Percentiles rank a stretch among this genome's conserved stretches.
These are phyloP conservation scores for Parazoanthus darwini DNA, from an alignment of 92 coral and sea anemone genomes.

Conservation along the genomic window DNA sequence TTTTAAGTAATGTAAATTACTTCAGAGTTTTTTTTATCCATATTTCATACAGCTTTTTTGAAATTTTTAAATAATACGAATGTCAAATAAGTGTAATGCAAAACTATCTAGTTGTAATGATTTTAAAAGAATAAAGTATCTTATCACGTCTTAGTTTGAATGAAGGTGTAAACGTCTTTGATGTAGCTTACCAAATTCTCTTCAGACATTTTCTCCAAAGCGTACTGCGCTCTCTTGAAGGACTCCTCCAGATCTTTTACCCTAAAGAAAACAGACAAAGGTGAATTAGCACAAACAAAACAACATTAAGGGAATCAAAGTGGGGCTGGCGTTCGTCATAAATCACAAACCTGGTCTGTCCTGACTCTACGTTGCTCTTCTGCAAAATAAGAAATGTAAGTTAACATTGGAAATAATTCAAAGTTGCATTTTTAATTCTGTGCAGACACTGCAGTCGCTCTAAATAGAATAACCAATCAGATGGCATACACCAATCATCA, in stretches of 20 bases:
- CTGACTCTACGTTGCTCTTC: conserved; percentile 79
- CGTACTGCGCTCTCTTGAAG: conserved; percentile 80
- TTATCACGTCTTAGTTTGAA: not conserved
- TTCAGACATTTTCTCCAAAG: conserved; percentile 86
- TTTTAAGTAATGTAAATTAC: no score
- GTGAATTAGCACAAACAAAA: not conserved
- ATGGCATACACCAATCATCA: not conserved
- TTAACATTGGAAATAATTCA: not conserved
- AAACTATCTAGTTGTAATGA: no score
- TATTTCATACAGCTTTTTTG: no score
- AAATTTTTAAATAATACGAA: not conserved
- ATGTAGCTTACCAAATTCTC: conserved; percentile 74
- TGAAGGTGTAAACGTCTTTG: not conserved
- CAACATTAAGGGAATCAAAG: not conserved
- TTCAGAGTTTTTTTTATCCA: no score
- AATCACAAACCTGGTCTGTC: conserved; percentile 54
- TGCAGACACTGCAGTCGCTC: no score
- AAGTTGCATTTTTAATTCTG: no score
- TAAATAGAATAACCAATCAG: not conserved
- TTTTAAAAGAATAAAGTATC: not conserved
- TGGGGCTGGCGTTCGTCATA: not conserved
- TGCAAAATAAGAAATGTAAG: conserved; percentile 26
- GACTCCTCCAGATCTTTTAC: conserved; percentile 81
- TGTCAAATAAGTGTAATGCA: not conserved
- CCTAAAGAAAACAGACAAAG: conserved; percentile 44